Evolutionary conservation across 2,888 invertebrate genomes (phyloP), one percentile per base, ranked within the genome.

Genomic region (Sarcophaga carnaria): DNA sequence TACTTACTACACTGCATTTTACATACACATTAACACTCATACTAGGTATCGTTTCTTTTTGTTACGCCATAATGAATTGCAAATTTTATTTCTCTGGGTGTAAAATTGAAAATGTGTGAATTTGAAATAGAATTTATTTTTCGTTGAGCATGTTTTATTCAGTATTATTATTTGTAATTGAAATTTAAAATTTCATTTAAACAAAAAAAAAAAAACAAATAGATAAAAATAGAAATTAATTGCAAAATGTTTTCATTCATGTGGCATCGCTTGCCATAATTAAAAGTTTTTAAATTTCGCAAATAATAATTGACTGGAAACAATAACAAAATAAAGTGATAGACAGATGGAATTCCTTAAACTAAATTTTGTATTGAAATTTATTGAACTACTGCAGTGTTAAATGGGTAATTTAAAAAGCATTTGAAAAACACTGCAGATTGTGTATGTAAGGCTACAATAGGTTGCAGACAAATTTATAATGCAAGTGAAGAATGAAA

Each of bases 81-180:
- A 64, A 22, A 37, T 45, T 69, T 47, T 71, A 72, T 37, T 60
- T 47, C 63, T 14, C 17, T 49, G 10, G 70, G 47, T 69, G 63
- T 62, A 77, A 54, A 54, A 78, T 78, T 45, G 80, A 74, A 81
- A 85, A 78, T 85, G 77, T 81, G 78, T 75, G 81, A 81, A 81
- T 77, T 77, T 70, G 71, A 77, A 71, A 82, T 66, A 69, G 45
- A 69, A 27, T 66, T 27, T 14, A n/a, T 74, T 59, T 3, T 47
- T 80, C 25, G 17, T 17, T 54, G 17, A 54, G 37, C 49, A 82
- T 71, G 47, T 77, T 77, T 66, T 66, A 71, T 71, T 64, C 66
- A 77, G 27, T 49, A 49, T 63, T 82, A 64, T 77, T 81, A 12
- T 66, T 60, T 66, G 60, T 71, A 71, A 82, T 77, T 82, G 76